Evolutionary conservation across 2,113 vertebrate species (phyloP), one percentile per base, ranked within the genome.

Genomic region (Sander vitreus): DNA sequence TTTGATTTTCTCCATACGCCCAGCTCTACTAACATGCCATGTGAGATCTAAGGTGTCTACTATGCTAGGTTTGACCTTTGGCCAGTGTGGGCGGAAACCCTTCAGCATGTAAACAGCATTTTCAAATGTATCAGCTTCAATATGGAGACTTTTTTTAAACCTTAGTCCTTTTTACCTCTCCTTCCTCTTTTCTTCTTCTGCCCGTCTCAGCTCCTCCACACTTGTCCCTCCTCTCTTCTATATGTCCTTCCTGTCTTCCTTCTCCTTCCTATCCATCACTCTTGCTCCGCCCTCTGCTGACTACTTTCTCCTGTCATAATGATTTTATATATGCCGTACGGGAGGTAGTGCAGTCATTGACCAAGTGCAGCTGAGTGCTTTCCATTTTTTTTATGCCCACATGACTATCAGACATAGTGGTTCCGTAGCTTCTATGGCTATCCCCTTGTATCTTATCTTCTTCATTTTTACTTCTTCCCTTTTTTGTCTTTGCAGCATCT

Each of bases 281-380:
- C 73, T 73, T 36, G 62, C 76, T 81, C 80, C 74, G 65, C 81
- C 77, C 27, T 63, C 59, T 62, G 60, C 85, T 69, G 59, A 13
- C 73, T 69, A 39, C 58, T 76, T 53, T 58, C 33, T 69, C 27
- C 73, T 75, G 47, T 87, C 85, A 82, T 33, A 54, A 12, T 69
- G 69, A 81, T 88, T 78, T 73, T 82, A 51, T 84, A 85, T 87
- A 75, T 80, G 77, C 51, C 79, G 79, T 79, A 81, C 69, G 90
- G 87, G 87, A 89, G 70, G 16, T 36, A 69, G 71, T 65, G 79
- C 59, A 90, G 54, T 78, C 74, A 69, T 16, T 78, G 81, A 64
- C 47, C 65, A 64, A 67, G 78, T 91, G 91, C 63, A 69, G 85
- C 80, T 84, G 76, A 89, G 84, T 86, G 89, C 80, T 86, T 65